A percentile compares a stretch with the other conserved stretches of the same genome.
Evolutionary conservation across 1,140 invertebrate species (phyloP).

Genomic region (Cheumatopsyche charites): DNA sequence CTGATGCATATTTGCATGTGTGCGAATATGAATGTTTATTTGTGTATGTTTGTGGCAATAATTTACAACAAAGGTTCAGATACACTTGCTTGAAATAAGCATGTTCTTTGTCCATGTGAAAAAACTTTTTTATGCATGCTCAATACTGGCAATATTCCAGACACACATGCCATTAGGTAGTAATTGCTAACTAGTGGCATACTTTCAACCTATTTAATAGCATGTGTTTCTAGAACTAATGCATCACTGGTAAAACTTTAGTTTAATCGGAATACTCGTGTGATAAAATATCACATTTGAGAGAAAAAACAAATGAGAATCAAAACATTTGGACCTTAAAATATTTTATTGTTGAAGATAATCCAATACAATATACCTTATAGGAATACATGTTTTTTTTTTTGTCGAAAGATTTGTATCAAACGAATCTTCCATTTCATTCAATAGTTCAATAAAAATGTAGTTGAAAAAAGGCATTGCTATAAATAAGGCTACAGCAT

Average conservation of each 20-base stretch:
- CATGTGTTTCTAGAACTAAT: too few species aligned
- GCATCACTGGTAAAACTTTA: not conserved
- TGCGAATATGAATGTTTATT: too few species aligned
- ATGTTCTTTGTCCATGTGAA: too few species aligned
- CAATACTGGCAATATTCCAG: too few species aligned
- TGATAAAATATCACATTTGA: not conserved
- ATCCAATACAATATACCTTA: slow-evolving; percentile 3
- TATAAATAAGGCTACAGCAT: slow-evolving; percentile 17
- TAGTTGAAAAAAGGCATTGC: slow-evolving; percentile 21
- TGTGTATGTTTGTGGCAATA: too few species aligned
- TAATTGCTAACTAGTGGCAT: too few species aligned
- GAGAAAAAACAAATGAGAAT: slow-evolving; percentile 8
- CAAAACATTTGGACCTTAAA: not conserved
- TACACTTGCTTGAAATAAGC: too few species aligned
- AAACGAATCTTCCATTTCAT: not conserved
- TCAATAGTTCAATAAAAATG: not conserved
- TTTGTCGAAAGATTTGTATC: not conserved
- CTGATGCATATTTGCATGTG: too few species aligned
- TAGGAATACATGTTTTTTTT: slow-evolving; percentile 6
- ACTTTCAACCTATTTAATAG: too few species aligned
- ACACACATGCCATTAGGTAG: too few species aligned
- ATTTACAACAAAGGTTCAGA: too few species aligned
- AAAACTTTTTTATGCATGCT: too few species aligned
- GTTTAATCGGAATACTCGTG: not conserved
- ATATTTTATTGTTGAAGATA: slow-evolving; percentile 13